phyloP scores from a whole-genome alignment of 2,113 vertebrate genomes.

The Zeus faber region DNA sequence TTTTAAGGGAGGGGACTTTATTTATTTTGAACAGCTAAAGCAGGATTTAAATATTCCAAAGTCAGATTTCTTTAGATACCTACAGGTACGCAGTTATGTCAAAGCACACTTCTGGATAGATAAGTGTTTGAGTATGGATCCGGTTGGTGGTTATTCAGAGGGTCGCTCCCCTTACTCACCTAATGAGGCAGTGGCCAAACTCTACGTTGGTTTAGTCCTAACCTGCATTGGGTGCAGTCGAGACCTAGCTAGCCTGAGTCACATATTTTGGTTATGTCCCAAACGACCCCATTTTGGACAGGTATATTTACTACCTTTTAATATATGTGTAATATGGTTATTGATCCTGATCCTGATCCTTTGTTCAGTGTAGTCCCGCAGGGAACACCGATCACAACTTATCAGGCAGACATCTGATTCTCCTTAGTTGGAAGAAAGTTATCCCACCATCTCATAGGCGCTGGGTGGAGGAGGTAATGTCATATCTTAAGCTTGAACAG shows the following conservation, averaged over 20 bases:
- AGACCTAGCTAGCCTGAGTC: no score
- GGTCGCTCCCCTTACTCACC: no score
- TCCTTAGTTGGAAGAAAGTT: constrained; percentile 4
- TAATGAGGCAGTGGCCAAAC: no score
- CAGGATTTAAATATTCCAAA: neutral
- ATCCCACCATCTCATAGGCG: constrained; percentile 7
- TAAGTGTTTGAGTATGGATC: neutral
- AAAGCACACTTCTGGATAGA: constrained; percentile 13
- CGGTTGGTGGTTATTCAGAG: no score
- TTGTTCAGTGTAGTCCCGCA: no score
- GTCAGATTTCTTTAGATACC: constrained; percentile 1
- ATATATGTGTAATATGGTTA: constrained; percentile 1
- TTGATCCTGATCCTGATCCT: neutral
- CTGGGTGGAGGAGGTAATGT: constrained; percentile 13
- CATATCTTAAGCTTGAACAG: constrained; percentile 6
- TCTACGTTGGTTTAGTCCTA: no score
- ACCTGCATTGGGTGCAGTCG: no score
- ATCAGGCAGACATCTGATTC: constrained; percentile 5
- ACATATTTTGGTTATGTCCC: neutral
- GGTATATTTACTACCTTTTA: constrained; percentile 9
- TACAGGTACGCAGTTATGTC: neutral
- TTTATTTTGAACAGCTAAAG: neutral
- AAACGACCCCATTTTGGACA: neutral
- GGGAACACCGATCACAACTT: neutral
- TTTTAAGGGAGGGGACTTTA: no score